These are phyloP conservation scores for Toxostoma redivivum DNA, from an alignment of 2,113 vertebrate genomes.

Conservation along the genomic window DNA sequence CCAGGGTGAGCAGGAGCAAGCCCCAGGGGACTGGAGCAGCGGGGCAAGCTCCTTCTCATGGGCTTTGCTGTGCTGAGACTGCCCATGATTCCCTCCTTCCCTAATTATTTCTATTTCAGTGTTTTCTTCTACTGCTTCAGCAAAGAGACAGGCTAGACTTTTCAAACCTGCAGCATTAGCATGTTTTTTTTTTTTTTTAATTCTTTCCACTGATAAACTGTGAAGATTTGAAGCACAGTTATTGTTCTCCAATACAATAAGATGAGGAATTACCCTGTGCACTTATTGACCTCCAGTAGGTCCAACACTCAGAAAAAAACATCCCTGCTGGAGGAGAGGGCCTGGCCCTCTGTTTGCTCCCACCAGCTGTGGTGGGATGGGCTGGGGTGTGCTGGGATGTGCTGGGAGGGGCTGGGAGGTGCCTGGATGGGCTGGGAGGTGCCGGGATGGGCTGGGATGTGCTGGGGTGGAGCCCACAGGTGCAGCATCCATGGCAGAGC, in stretches of 20 bases:
- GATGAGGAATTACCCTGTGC: neutral
- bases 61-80: neutral
- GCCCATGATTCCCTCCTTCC: neutral
- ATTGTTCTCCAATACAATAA: neutral
- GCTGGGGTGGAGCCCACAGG: fast-evolving
- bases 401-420: too few relatives aligned
- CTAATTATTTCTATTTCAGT: neutral
- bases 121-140: neutral
- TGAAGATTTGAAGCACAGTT: neutral
- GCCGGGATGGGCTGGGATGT: too few relatives aligned
- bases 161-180: neutral
- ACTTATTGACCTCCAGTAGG: neutral
- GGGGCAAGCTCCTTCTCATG: fast-evolving
- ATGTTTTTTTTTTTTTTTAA: neutral
- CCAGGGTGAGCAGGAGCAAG: neutral
- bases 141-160: neutral
- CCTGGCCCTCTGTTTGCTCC: neutral
- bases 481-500: neutral
- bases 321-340: neutral
- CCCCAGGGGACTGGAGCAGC: neutral
- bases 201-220: neutral
- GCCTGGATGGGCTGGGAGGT: too few relatives aligned
- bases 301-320: neutral
- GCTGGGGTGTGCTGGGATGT: too few relatives aligned
- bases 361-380: too few relatives aligned